A percentile compares a stretch with the other conserved stretches of the same genome.
Conservation (phyloP, 2,113 vertebrate genomes). For the Saccopteryx bilineata region DNA sequence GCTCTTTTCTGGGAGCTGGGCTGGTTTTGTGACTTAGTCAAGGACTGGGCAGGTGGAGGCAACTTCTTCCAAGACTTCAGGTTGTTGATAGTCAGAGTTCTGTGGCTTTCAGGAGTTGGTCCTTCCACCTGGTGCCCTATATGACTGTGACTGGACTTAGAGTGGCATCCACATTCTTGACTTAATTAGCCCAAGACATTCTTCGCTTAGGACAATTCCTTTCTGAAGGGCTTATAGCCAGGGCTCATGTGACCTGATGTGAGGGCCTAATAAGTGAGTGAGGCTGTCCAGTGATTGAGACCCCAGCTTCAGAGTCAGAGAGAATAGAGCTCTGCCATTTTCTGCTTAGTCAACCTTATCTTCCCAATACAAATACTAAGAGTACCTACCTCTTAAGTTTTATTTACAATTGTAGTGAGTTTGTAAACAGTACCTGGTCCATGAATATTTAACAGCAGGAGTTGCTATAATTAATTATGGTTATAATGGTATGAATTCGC, state of each 20-base stretch:
- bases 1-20: background rate
- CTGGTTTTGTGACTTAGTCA: background rate
- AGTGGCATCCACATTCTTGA: background rate
- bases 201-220: slow-evolving; percentile 18
- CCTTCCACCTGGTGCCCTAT: background rate
- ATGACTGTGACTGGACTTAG: background rate
- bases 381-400: background rate
- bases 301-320: background rate
- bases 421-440: background rate
- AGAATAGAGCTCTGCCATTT: slow-evolving; percentile 38
- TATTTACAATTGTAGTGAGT: background rate
- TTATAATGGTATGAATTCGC: background rate
- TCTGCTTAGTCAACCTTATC: background rate
- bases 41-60: background rate
- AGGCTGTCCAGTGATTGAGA: background rate
- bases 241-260: background rate
- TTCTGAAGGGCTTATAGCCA: background rate
- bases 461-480: background rate
- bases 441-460: background rate
- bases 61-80: background rate
- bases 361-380: background rate
- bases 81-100: background rate
- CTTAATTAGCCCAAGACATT: background rate
- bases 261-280: background rate
- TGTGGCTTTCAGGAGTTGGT: background rate